Conservation (phyloP, 2,113 vertebrate species). For the Candoia aspera region DNA sequence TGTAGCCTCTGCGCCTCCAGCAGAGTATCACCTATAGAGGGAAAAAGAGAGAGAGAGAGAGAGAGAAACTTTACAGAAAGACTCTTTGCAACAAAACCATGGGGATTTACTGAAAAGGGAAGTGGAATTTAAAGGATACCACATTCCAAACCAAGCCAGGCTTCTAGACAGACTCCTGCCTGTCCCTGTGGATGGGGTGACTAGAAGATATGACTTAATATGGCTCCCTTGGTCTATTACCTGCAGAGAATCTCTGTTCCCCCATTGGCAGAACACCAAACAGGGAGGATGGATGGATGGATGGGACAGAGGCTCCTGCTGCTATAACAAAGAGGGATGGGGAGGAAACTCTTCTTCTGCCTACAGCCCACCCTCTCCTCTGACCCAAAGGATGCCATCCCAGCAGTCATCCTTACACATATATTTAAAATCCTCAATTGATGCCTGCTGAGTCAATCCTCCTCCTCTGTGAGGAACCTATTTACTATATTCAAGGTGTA, state of each 20-base stretch:
- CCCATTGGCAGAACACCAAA: background rate
- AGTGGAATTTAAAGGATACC: no score
- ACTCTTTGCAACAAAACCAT: background rate
- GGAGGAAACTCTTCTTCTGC: background rate
- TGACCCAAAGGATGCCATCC: background rate
- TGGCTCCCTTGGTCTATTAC: background rate
- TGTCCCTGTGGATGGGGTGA: background rate
- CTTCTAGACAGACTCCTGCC: background rate
- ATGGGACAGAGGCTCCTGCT: background rate
- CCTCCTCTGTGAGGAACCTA: no score
- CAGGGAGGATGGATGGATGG: background rate
- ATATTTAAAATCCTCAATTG: background rate
- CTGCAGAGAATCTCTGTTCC: background rate
- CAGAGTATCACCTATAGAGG: constrained; percentile 12
- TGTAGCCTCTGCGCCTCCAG: background rate
- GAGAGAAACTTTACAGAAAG: background rate
- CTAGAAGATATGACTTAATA: background rate
- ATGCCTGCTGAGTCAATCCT: no score
- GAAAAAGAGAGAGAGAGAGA: background rate
- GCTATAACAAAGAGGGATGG: background rate
- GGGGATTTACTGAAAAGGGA: background rate
- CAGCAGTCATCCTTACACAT: fast-evolving
- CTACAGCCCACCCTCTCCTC: background rate
- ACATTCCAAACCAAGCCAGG: background rate
- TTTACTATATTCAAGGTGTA: background rate